Evolutionary conservation across 2,888 invertebrate genomes (phyloP).

Genomic region (Therioaphis trifolii): DNA sequence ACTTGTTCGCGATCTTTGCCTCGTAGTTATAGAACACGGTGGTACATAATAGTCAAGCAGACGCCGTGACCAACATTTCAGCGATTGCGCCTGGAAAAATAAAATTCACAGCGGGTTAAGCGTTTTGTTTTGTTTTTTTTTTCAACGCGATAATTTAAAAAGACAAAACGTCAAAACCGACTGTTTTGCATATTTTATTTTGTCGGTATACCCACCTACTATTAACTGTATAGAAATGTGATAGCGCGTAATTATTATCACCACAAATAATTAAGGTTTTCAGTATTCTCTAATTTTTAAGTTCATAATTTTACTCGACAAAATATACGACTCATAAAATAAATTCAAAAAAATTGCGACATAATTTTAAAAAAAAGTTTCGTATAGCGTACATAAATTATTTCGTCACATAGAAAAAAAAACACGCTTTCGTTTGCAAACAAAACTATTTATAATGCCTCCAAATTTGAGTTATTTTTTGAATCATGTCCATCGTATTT

Average conservation of each 20-base stretch:
- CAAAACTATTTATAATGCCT: conserved; percentile 29
- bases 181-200: no score
- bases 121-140: no score
- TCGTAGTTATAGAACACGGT: not conserved
- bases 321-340: conserved; percentile 2
- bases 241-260: no score
- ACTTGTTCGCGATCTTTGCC: not conserved
- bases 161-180: no score
- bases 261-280: no score
- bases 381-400: not conserved
- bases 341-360: conserved; percentile 5
- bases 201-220: no score
- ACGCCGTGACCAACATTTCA: not conserved
- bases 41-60: not conserved
- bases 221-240: no score
- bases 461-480: conserved; percentile 38
- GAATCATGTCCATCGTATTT: no score
- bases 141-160: no score
- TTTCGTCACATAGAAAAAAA: no score
- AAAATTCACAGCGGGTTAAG: no score
- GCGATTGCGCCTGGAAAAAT: not conserved
- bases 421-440: conserved; percentile 33
- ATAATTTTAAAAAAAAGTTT: conserved; percentile 34
- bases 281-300: not conserved
- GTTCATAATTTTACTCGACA: not conserved